Conservation (phyloP, 2,113 vertebrate genomes). For the Corythornis madagascariensis region DNA sequence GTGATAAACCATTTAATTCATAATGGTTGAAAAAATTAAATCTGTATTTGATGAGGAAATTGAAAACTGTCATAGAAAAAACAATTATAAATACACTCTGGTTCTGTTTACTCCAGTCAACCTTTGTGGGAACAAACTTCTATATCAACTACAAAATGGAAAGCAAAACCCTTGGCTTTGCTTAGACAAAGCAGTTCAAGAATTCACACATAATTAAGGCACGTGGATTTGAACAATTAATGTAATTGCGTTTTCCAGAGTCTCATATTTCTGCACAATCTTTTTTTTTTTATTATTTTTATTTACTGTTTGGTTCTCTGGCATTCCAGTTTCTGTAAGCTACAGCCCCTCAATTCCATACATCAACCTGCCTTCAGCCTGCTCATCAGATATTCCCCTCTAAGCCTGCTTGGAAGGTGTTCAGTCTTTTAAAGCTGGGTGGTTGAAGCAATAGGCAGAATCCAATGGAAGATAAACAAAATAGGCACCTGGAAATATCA, state of each 20-base stretch:
- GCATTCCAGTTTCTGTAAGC: neutral
- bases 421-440: neutral
- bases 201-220: constrained; percentile 16
- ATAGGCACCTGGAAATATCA: neutral
- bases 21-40: neutral
- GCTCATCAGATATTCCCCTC: neutral
- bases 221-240: neutral
- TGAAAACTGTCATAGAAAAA: neutral
- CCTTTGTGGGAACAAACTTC: neutral
- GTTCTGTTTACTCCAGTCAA: neutral
- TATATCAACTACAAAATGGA: neutral
- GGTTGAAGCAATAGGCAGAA: neutral
- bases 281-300: neutral
- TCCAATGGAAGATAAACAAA: neutral
- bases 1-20: neutral
- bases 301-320: neutral
- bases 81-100: neutral
- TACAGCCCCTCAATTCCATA: neutral
- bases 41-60: neutral
- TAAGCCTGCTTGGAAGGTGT: neutral
- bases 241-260: neutral
- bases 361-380: constrained; percentile 12
- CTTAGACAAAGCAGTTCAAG: neutral
- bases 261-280: neutral
- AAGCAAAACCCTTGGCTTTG: neutral